These are phyloP conservation scores for Palythoa caribaeorum DNA, from an alignment of 92 coral and sea anemone genomes.

Conservation along the genomic window DNA sequence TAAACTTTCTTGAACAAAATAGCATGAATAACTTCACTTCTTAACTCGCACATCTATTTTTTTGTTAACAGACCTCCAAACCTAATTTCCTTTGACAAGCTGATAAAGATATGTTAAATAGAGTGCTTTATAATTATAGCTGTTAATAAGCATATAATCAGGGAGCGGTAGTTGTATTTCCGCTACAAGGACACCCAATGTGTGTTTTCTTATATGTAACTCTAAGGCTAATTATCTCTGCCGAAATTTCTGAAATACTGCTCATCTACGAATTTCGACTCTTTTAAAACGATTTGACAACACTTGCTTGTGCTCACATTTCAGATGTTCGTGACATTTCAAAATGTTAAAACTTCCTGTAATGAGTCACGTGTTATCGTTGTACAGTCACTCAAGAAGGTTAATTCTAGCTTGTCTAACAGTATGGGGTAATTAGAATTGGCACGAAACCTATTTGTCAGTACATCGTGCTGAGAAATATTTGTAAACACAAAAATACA, in stretches of 20 bases:
- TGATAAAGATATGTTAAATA: neutral
- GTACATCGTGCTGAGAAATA: neutral
- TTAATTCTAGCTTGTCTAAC: neutral
- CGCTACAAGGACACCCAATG: neutral
- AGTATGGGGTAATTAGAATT: constrained; percentile 6
- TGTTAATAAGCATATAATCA: constrained; percentile 20
- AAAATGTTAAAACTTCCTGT: neutral
- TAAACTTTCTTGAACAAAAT: constrained; percentile 13
- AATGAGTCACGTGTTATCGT: neutral
- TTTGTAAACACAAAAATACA: neutral
- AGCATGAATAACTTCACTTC: neutral
- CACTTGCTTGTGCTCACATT: neutral
- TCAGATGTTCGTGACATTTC: constrained; percentile 19
- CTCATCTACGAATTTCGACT: neutral
- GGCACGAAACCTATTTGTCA: neutral
- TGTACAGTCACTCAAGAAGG: neutral
- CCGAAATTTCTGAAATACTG: neutral
- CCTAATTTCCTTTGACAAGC: neutral
- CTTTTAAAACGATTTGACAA: neutral
- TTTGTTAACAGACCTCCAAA: neutral
- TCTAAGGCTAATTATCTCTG: constrained; percentile 8
- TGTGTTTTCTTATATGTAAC: constrained; percentile 35
- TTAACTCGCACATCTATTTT: neutral
- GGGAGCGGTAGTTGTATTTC: neutral
- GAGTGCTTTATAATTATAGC: constrained; percentile 2